Base-by-base conservation (phyloP, 1,140 invertebrate species). In the Sycobia sp. region DNA sequence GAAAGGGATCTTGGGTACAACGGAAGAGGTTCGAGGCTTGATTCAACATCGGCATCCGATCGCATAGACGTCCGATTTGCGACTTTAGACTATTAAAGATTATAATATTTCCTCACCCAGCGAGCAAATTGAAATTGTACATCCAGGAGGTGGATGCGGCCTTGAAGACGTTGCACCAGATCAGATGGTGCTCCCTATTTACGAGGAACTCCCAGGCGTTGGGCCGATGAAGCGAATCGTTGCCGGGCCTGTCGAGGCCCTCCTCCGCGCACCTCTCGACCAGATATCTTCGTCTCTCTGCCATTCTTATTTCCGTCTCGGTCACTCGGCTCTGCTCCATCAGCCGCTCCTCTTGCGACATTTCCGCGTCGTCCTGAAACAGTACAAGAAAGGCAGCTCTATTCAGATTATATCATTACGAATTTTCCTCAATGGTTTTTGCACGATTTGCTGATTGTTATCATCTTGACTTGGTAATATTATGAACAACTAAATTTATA, bases 71-170 rank as follows among this genome's bases (percentile, higher is more conserved):
- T n/a, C n/a, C n/a, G n/a, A n/a, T n/a, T n/a, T n/a, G n/a, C n/a
- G n/a, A n/a, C n/a, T n/a, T n/a, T n/a, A n/a, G n/a, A n/a, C n/a
- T n/a, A n/a, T n/a, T n/a, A n/a, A n/a, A n/a, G n/a, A n/a, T n/a
- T n/a, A n/a, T n/a, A n/a, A n/a, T n/a, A n/a, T n/a, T n/a, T n/a
- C n/a, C 11, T 51, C 73, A 91, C 80, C 91, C 91, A 14, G 91
- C 91, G 71, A 93, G 85, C 55, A 92, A 78, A 79, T 93, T 93
- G 71, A 93, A 93, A 79, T 93, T 93, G 78, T 92, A 93, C 90
- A 94, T 91, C 91, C 91, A 94, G 0, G 91, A 92, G 2, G 91
- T 91, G 27, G 90, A 92, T 1, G 91, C 92, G 11, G 91, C 91
- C 84, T 93, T 93, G 76, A 92, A 93, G 55, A 93, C 86, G 75